These are phyloP conservation scores for Trachymyrmex septentrionalis DNA, from an alignment of 1,140 invertebrate genomes.

Conservation along the genomic window DNA sequence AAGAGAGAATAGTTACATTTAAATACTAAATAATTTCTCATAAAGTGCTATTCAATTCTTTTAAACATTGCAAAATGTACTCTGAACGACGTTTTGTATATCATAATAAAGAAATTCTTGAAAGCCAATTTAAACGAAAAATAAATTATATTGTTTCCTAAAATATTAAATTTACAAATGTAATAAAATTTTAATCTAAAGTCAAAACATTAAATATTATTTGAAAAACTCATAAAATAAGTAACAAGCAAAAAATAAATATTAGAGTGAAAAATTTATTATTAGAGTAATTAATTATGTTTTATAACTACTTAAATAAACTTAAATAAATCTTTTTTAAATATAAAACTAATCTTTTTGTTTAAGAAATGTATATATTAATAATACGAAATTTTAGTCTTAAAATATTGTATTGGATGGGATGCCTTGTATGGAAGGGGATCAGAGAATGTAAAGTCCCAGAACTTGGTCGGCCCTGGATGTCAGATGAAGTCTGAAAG, in stretches of 20 bases:
- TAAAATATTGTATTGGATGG: background rate
- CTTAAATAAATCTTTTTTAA: background rate
- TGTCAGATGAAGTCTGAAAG: conserved; percentile 80
- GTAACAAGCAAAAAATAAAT: background rate
- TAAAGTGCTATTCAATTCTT: background rate
- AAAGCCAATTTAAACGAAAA: background rate
- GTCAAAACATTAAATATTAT: no score
- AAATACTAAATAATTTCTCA: background rate
- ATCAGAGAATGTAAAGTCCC: conserved; percentile 21
- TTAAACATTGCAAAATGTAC: background rate
- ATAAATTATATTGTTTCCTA: background rate
- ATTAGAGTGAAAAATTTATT: background rate
- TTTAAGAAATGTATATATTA: background rate
- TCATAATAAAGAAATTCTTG: background rate
- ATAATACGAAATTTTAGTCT: background rate
- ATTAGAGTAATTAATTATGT: background rate
- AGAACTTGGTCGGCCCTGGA: conserved; percentile 65
- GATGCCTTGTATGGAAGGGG: background rate
- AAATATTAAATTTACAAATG: no score
- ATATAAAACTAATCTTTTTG: background rate
- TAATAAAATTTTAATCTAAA: no score
- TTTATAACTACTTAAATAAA: background rate
- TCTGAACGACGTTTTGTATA: background rate
- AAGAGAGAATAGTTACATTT: background rate
- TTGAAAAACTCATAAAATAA: no score